Base-by-base conservation (phyloP, 2,113 vertebrate genomes). In the Anser cygnoides region DNA sequence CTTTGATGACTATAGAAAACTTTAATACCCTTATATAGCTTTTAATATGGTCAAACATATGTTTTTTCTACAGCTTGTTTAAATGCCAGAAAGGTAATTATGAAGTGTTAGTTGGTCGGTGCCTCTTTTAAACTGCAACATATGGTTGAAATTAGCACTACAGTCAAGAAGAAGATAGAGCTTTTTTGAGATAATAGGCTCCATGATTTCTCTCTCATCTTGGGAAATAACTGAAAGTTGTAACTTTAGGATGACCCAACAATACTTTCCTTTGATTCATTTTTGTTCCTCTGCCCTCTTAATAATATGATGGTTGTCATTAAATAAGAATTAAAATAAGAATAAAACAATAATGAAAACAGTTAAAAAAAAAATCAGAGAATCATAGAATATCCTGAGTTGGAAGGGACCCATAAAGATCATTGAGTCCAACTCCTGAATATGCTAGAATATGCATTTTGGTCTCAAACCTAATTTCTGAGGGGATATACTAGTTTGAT, bases 41-140 rank as follows among this genome's bases (percentile, higher is more conserved):
- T 93, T 94, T 81, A 94, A 92, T 96, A 86, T 49, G 22, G 12
- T 80, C 58, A 86, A 68, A 88, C 85, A 80, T 68, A 57, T 57
- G 66, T 0, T 78, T 90, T 94, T 96, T 57, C 90, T 90, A 72
- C 66, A 94, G 68, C 39, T 84, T 96, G 61, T 88, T 93, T 93
- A 93, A 95, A 92, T 75, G 76, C 61, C 90, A 94, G 83, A 90
- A 86, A 93, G 85, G 92, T 96, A 96, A 96, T 96, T 95, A 95
- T 89, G 88, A 96, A 92, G 83, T 92, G 93, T 87, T 93, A 93
- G 85, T 90, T 94, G 52, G 83, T 87, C 87, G 91, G 31, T 84
- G 57, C 44, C 65, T 91, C 76, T 83, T 94, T 91, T 90, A 93
- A 94, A 82, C 85, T 90, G 52, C 3, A 7, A 22, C 1, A 1